Evolutionary conservation across 2,888 invertebrate genomes (phyloP), one percentile per base, ranked within the genome.

Genomic region (Drosophila nr. perissopoda): DNA sequence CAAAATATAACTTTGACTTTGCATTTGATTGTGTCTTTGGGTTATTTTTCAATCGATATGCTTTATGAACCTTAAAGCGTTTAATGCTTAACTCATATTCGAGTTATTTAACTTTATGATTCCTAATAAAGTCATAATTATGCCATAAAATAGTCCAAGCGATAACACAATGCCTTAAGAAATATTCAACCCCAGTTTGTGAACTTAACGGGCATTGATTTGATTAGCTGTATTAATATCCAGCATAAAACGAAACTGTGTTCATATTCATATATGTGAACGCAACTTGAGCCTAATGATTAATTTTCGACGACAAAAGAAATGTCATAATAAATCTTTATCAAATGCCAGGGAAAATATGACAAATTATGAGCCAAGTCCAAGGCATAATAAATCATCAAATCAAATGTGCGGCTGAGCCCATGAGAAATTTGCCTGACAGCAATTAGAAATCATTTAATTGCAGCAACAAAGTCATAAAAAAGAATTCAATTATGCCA

Each of bases 241-340:
- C 18, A 59, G 61, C 76, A 76, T 70, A 63, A 73, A 68, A 56
- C 25, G 38, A 65, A 73, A 27, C 40, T 40, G 36, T 58, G 52
- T 51, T 71, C 56, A 59, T 60, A 70, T 63, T 62, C 42, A 63
- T 72, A 51, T 36, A 60, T 70, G 40, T 58, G 65, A 70, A 62
- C 48, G 64, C 42, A 67, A 56, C 40, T 77, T 68, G 48, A 64
- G 54, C 51, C 4, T 36, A 27, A 54, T 78, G 68, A 82, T 79
- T 67, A 74, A 79, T 82, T 42, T 34, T 40, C 29, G 56, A 60
- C 72, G 76, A 90, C 72, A 87, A 78, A 83, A 76, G 77, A 85
- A 79, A 79, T 87, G 91, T 90, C 90, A 91, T 85, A 90, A 91
- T 91, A 90, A 90, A 90, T 91, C 88, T 85, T 81, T 83, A 91